Conservation (phyloP, 2,113 vertebrate species). For the Zapornia atra region DNA sequence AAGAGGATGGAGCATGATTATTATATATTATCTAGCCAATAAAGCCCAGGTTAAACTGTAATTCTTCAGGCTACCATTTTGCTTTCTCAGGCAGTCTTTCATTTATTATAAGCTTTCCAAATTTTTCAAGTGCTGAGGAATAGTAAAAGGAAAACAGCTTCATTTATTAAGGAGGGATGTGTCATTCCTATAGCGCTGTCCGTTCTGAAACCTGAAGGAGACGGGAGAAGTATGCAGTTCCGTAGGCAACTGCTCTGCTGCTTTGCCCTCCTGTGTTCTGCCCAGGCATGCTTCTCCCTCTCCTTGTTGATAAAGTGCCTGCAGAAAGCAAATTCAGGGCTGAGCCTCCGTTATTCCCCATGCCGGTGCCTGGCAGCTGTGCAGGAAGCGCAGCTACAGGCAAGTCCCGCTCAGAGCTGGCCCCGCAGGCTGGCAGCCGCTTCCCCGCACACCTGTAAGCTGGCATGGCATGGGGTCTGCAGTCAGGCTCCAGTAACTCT, state of each 20-base stretch:
- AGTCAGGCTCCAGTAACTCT: neutral
- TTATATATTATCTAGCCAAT: neutral
- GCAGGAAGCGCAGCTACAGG: neutral
- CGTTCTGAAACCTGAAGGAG: neutral
- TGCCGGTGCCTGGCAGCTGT: accelerated
- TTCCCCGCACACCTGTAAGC: neutral
- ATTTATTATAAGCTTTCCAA: neutral
- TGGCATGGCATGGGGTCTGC: neutral
- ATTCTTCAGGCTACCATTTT: neutral
- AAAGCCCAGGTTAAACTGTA: neutral
- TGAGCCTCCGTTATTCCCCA: neutral
- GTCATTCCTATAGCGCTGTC: neutral
- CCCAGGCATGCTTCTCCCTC: neutral
- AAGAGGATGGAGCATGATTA: neutral
- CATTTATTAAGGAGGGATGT: neutral
- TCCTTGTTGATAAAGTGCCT: neutral
- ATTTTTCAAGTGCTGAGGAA: neutral
- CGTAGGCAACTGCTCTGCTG: neutral
- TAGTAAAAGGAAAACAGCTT: neutral
- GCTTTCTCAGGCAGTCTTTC: neutral
- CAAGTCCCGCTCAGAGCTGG: neutral
- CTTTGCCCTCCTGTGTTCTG: neutral
- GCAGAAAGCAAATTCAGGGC: neutral
- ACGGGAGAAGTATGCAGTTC: neutral
- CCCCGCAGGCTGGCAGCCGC: accelerated